Evolutionary conservation across 2,797 vertebrate genomes (phyloP), one percentile per base, ranked within the genome.

Genomic region (Kryptopterus vitreolus): DNA sequence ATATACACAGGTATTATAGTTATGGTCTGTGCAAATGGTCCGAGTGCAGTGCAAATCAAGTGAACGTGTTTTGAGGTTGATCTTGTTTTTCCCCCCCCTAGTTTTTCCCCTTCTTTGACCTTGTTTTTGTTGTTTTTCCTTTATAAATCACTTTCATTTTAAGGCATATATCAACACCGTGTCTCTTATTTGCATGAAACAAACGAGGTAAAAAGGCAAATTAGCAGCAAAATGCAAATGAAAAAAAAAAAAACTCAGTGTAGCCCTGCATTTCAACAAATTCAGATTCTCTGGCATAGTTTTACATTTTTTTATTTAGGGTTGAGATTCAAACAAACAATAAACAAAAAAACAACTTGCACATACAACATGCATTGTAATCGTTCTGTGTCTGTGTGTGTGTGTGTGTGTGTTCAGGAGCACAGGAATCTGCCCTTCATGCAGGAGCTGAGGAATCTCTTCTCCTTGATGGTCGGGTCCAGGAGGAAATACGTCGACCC

Each of bases 401-500:
- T n/a, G n/a, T 3, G 0, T 70, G 50, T 48, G 52, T 65, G 10
- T 74, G 13, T 69, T 31, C 83, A 99, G 97, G 98, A 99, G 87
- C 95, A 97, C 92, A 95, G 96, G 87, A 98, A 99, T 92, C 93
- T 99, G 87, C 97, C 96, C 85, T 99, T 99, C 86, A 99, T 99
- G 98, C 94, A 95, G 89, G 97, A 99, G 89, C 89, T 99, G 84
- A 92, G 98, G 83, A 95, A 95, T 84, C 94, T 99, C 4, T 99
- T 99, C 93, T 97, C 98, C 57, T 95, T 99, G 86, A 95, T 99
- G 90, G 96, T 98, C 88, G 97, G 97, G 43, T 98, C 97, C 10
- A 97, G 98, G 88, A 94, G 98, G 87, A 99, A 98, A 89, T 99
- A 99, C 1, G 98, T 99, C 83, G 98, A 99, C 88, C 98, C 98